Conservation (phyloP, 53 echinoderm and acorn worm species). For the Pentamera pediparva region DNA sequence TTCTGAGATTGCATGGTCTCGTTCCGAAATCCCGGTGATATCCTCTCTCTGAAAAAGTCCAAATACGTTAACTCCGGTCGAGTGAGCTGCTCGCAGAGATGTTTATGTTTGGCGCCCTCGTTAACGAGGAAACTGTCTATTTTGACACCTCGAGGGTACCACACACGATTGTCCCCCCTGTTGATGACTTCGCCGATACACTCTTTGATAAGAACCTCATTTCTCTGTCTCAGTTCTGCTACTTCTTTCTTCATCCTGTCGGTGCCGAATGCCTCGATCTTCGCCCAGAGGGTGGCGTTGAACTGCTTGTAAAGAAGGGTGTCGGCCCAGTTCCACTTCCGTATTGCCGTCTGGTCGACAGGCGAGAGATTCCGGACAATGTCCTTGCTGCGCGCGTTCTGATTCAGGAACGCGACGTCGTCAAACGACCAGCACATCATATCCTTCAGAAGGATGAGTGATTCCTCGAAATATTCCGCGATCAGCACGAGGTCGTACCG, state of each 20-base stretch:
- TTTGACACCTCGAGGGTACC: slow-evolving; percentile 74
- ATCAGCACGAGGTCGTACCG: slow-evolving; percentile 72
- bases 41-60: slow-evolving; percentile 37
- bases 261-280: slow-evolving; percentile 60
- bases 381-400: slow-evolving; percentile 69
- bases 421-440: slow-evolving; percentile 74
- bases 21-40: no score
- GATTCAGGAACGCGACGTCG: slow-evolving; percentile 72
- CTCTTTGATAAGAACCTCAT: slow-evolving; percentile 37
- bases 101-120: slow-evolving; percentile 49
- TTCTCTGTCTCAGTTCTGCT: slow-evolving; percentile 36
- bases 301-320: slow-evolving; percentile 59
- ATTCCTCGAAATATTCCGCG: slow-evolving; percentile 88
- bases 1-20: no score
- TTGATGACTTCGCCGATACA: slow-evolving; percentile 64
- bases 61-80: slow-evolving; percentile 74
- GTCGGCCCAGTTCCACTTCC: slow-evolving; percentile 77
- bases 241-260: slow-evolving; percentile 68
- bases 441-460: slow-evolving; percentile 82
- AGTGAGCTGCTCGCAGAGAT: slow-evolving; percentile 74
- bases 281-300: slow-evolving; percentile 70
- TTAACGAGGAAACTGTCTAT: slow-evolving; percentile 84
- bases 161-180: slow-evolving; percentile 69
- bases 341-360: slow-evolving; percentile 40
- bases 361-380: slow-evolving; percentile 40